Percentiles rank a stretch among this genome's conserved stretches.
Conservation (phyloP, 2,113 vertebrate genomes). For the Kryptolebias marmoratus region DNA sequence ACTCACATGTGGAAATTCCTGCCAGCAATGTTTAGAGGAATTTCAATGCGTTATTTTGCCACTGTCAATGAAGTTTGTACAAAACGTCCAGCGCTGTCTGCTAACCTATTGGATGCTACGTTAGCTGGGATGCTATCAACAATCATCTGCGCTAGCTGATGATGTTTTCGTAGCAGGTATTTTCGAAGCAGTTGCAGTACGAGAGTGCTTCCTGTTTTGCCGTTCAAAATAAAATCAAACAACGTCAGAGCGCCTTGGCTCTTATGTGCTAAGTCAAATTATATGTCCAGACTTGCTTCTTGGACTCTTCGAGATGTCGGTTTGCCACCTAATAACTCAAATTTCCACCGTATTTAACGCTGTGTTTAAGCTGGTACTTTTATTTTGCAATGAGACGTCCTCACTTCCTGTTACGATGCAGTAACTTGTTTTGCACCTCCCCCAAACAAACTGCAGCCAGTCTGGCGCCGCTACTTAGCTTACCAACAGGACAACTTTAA, state of each 20-base stretch:
- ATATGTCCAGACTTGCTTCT: too few relatives aligned
- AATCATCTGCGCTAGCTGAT: conserved; percentile 39
- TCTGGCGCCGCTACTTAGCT: conserved; percentile 59
- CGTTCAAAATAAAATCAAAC: conserved; percentile 34
- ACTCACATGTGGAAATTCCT: not conserved
- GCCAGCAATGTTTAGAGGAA: fast-evolving
- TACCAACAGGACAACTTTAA: not conserved
- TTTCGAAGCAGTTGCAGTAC: not conserved
- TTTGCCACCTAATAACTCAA: too few relatives aligned
- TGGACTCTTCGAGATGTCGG: too few relatives aligned
- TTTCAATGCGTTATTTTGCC: not conserved
- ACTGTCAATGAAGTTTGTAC: not conserved
- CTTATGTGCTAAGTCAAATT: too few relatives aligned
- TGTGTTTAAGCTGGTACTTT: not conserved
- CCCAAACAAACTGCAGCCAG: conserved; percentile 36
- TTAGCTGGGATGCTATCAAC: conserved; percentile 40
- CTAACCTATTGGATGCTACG: conserved; percentile 30
- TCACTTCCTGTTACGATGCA: conserved; percentile 13
- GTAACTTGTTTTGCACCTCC: conserved; percentile 17
- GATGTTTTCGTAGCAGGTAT: conserved; percentile 40
- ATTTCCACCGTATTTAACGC: too few relatives aligned
- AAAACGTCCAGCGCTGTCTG: not conserved
- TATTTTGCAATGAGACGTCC: conserved; percentile 11
- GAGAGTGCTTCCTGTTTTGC: not conserved
- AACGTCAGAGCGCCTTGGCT: not conserved